phyloP scores from a whole-genome alignment of 2,888 invertebrate genomes.

The Napeogenes inachia region DNA sequence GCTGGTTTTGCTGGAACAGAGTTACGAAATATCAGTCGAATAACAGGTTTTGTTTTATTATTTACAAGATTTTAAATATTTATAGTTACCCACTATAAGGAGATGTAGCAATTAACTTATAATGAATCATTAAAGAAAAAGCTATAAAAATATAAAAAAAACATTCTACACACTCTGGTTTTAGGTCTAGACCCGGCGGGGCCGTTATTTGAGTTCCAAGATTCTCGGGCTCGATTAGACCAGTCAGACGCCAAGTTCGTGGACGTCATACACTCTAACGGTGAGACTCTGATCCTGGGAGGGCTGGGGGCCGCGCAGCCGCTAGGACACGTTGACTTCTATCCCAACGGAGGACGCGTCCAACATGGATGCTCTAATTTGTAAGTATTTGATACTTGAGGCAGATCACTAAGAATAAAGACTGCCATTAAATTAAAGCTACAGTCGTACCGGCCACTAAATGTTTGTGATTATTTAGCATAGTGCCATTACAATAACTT shows the following conservation, averaged over 20 bases:
- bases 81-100: too few species aligned
- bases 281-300: conserved; percentile 92
- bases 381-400: conserved; percentile 70
- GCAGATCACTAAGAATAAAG: not conserved
- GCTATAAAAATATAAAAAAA: too few species aligned
- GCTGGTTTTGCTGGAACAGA: conserved; percentile 94
- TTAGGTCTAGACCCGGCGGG: conserved; percentile 92
- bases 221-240: conserved; percentile 89
- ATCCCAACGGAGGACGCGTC: conserved; percentile 94
- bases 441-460: too few species aligned
- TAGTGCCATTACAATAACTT: too few species aligned
- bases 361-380: conserved; percentile 95
- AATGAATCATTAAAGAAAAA: too few species aligned
- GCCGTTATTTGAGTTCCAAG: conserved; percentile 93
- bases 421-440: not conserved
- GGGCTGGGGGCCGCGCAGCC: conserved; percentile 94
- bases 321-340: conserved; percentile 94
- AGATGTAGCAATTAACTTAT: too few species aligned
- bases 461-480: too few species aligned
- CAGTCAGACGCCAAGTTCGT: conserved; percentile 91
- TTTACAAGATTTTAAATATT: conserved; percentile 2
- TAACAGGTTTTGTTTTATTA: conserved; percentile 80
- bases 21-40: conserved; percentile 85
- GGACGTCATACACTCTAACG: conserved; percentile 95
- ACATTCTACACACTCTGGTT: conserved; percentile 11